These are phyloP conservation scores for Paralvinella palmiformis DNA, from an alignment of 1,140 invertebrate genomes.

Conservation along the genomic window DNA sequence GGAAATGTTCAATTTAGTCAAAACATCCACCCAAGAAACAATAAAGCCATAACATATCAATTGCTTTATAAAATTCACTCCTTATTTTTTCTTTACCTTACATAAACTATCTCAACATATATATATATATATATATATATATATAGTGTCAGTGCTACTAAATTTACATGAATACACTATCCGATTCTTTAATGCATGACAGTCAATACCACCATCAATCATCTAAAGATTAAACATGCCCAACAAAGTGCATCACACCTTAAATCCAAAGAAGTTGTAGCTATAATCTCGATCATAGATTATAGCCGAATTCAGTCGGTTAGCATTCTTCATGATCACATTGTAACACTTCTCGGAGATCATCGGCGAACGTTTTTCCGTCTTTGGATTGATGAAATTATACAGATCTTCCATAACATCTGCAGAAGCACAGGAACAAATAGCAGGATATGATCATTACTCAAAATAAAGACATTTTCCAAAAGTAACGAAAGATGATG, in stretches of 20 bases:
- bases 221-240: neutral
- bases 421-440: no score
- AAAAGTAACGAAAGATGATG: no score
- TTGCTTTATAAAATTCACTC: no score
- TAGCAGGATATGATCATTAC: neutral
- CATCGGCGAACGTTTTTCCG: slow-evolving; percentile 66
- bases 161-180: no score
- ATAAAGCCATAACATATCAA: no score
- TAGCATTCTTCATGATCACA: slow-evolving; percentile 81
- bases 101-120: no score
- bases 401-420: slow-evolving; percentile 88
- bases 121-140: no score
- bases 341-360: slow-evolving; percentile 78
- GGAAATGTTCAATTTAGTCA: no score
- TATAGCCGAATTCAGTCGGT: slow-evolving; percentile 85
- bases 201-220: neutral
- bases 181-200: no score
- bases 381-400: slow-evolving; percentile 68
- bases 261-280: slow-evolving; percentile 99
- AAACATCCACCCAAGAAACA: no score
- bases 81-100: no score
- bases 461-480: neutral
- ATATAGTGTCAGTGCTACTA: no score
- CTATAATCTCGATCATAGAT: slow-evolving; percentile 95
- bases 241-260: slow-evolving; percentile 53